Evolutionary conservation across 1,140 invertebrate species (phyloP), one percentile per base, ranked within the genome.

Genomic region (Neodiprion lecontei): DNA sequence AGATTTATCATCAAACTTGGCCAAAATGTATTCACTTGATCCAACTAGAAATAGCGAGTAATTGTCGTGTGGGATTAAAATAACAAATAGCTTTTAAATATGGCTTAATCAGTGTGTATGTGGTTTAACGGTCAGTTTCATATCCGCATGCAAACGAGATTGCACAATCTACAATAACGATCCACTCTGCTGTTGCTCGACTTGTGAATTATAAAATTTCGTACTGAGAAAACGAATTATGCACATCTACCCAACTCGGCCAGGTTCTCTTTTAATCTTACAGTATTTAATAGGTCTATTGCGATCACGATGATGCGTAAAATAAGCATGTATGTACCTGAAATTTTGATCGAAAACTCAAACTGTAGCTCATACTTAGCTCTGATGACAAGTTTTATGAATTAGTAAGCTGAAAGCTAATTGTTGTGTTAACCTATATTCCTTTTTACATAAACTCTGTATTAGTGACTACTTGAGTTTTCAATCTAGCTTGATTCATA

Each of bases 71-170:
- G n/a, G 28, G n/a, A 61, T 61, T 5, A 14, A 61, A 61, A 61
- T 61, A 17, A 61, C 53, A 61, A 9, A 61, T 61, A 61, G 53
- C 53, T 61, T 61, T 61, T 61, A 61, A 61, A 61, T 61, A 61
- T 61, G 53, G 9, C 53, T 61, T 17, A 17, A 61, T 61, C 53
- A 61, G 53, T 9, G 11, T 61, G n/a, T 7, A 17, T 9, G 53
- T 61, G 3, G 53, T 61, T 61, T 14, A 61, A 61, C 53, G 11
- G 9, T 11, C n/a, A 14, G 53, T 61, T 61, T 40, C 28, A 40
- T 40, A 5, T 40, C 28, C 28, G 28, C 28, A 40, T 40, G 28
- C 28, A 17, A 61, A 61, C 11, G 11, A 61, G 53, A 17, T 61
- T 61, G 53, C 53, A 61, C 53, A 61, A 61, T 61, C 5, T 17